phyloP scores from a whole-genome alignment of 2,888 invertebrate species.

The Heliconius erato region DNA sequence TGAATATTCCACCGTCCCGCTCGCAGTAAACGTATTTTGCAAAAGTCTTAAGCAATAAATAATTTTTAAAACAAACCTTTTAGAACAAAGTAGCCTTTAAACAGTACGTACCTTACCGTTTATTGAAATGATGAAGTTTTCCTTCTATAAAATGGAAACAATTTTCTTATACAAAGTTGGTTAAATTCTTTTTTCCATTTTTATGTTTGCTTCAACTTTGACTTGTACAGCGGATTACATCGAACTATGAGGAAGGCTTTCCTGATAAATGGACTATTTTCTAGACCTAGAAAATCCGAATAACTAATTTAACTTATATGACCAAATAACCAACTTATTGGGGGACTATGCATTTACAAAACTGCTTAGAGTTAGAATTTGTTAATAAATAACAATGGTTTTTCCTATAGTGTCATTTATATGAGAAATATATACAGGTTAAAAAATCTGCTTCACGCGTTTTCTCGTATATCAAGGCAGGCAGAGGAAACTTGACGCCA shows the following conservation, averaged over 20 bases:
- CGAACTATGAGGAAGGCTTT: too few species aligned
- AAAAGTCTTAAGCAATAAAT: constrained; percentile 15
- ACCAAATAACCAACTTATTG: neutral
- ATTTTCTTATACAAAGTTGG: neutral
- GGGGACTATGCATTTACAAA: neutral
- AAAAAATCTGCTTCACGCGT: too few species aligned
- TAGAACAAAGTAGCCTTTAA: constrained; percentile 14
- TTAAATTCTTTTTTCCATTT: neutral
- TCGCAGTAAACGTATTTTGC: constrained; percentile 2
- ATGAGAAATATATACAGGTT: too few species aligned
- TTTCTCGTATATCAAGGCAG: too few species aligned
- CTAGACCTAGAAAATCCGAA: neutral
- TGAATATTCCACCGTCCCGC: constrained; percentile 23
- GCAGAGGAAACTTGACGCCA: too few species aligned
- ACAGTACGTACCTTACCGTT: neutral
- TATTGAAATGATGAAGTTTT: constrained; percentile 1
- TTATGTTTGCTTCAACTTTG: neutral
- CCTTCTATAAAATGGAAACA: constrained; percentile 1
- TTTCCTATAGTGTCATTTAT: neutral
- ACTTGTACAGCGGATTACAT: too few species aligned
- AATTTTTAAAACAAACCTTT: constrained; percentile 9
- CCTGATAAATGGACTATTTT: too few species aligned
- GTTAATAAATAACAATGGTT: neutral
- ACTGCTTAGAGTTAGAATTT: neutral
- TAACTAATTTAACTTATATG: neutral